A percentile compares a stretch with the other conserved stretches of the same genome.
Evolutionary conservation across 2,113 vertebrate species (phyloP).

Genomic region (Bufo bufo): DNA sequence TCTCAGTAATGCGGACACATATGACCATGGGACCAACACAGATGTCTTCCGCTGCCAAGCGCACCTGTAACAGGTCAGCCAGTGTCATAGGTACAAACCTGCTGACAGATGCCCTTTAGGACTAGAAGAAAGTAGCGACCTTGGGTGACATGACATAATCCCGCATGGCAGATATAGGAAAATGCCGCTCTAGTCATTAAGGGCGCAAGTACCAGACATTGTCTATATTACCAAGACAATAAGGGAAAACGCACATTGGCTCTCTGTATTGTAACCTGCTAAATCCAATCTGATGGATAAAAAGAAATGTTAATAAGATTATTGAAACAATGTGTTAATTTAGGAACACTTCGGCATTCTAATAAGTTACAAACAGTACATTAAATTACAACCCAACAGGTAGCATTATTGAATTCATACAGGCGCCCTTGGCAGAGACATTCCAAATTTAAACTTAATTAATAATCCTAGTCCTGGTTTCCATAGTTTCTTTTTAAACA

Average conservation of each 20-base stretch:
- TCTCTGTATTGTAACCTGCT: slow-evolving; percentile 64
- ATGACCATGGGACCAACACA: too few species aligned
- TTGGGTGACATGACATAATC: background rate
- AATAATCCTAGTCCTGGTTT: slow-evolving; percentile 83
- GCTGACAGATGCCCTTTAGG: too few species aligned
- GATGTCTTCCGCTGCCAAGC: too few species aligned
- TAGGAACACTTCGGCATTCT: slow-evolving; percentile 76
- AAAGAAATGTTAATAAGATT: slow-evolving; percentile 81
- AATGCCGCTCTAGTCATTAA: background rate
- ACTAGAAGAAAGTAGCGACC: background rate
- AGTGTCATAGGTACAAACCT: too few species aligned
- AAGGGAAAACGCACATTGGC: slow-evolving; percentile 64
- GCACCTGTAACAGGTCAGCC: too few species aligned
- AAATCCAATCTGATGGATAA: slow-evolving; percentile 73
- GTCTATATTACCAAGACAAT: slow-evolving; percentile 41
- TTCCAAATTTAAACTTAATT: slow-evolving; percentile 86
- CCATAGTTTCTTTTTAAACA: slow-evolving; percentile 88
- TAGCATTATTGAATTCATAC: slow-evolving; percentile 77
- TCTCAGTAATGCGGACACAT: too few species aligned
- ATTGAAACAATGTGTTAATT: slow-evolving; percentile 81
- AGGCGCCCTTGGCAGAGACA: slow-evolving; percentile 76
- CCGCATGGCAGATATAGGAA: background rate
- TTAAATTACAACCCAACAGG: slow-evolving; percentile 79
- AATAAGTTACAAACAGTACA: slow-evolving; percentile 75
- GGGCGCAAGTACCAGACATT: background rate